These are phyloP conservation scores for Macrostomum lignano DNA, from an alignment of 1,140 invertebrate species.

Conservation along the genomic window DNA sequence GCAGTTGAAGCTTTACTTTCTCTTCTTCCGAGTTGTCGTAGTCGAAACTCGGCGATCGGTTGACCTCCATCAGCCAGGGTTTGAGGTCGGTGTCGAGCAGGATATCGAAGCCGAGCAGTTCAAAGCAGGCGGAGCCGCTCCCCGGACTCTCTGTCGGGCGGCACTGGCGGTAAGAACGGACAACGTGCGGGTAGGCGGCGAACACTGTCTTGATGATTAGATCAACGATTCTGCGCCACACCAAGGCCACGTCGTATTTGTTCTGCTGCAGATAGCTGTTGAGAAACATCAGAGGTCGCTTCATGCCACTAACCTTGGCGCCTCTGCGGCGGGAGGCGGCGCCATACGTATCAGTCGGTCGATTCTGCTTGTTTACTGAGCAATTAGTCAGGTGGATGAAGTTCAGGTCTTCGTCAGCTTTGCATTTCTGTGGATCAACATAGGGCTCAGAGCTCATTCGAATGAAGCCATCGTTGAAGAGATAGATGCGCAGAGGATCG, in stretches of 20 bases:
- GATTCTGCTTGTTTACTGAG: constrained; percentile 54
- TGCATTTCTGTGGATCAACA: too few relatives aligned
- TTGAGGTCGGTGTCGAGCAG: too few relatives aligned
- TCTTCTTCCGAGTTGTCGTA: background rate
- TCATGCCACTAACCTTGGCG: constrained; percentile 23
- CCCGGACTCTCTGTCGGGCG: constrained; percentile 15
- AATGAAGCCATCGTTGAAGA: constrained; percentile 73
- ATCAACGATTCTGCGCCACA: constrained; percentile 22
- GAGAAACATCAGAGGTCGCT: constrained; percentile 22
- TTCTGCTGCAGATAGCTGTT: constrained; percentile 19
- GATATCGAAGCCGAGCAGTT: too few relatives aligned
- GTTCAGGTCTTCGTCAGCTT: too few relatives aligned
- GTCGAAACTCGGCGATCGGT: background rate
- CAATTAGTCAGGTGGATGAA: constrained; percentile 97
- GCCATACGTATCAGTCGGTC: constrained; percentile 19
- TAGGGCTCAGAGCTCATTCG: too few relatives aligned
- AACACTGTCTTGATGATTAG: constrained; percentile 25
- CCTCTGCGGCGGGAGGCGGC: too few relatives aligned
- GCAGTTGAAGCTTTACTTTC: too few relatives aligned
- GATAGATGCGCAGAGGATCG: constrained; percentile 60
- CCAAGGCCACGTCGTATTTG: constrained; percentile 13
- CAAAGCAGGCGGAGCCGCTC: constrained; percentile 8
- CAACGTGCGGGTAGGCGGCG: constrained; percentile 20
- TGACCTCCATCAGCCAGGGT: too few relatives aligned
- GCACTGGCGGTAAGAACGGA: constrained; percentile 26